A percentile compares a stretch with the other conserved stretches of the same genome.
These are phyloP conservation scores for Tyrophagus putrescentiae DNA, from an alignment of 1,140 invertebrate genomes.

Conservation along the genomic window DNA sequence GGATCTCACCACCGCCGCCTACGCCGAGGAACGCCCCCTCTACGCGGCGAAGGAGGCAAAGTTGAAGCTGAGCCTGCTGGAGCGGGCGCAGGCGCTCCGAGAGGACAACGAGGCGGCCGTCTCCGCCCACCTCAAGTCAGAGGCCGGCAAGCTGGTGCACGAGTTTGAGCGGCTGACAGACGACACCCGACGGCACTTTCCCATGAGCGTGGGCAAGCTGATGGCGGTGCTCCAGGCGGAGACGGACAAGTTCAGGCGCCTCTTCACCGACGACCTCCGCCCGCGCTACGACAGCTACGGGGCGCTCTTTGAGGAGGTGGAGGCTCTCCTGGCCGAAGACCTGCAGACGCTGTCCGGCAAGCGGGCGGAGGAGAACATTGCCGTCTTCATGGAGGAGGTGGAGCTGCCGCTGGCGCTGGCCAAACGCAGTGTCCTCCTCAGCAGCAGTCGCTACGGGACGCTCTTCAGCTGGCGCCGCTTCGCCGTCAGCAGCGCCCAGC, in stretches of 20 bases:
- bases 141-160: not conserved
- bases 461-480: too few relatives aligned
- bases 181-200: not conserved
- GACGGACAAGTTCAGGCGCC: not conserved
- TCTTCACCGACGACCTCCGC: not conserved
- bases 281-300: not conserved
- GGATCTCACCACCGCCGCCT: not conserved
- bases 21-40: not conserved
- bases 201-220: constrained; percentile 4
- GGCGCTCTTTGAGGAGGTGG: not conserved
- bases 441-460: too few relatives aligned
- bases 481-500: too few relatives aligned
- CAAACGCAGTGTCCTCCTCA: too few relatives aligned
- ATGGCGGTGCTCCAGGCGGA: not conserved
- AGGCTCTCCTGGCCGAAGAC: too few relatives aligned
- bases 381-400: constrained; percentile 12
- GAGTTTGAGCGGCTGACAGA: not conserved
- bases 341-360: not conserved
- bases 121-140: not conserved
- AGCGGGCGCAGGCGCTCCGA: not conserved
- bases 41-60: not conserved
- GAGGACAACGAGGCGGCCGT: not conserved
- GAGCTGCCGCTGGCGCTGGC: not conserved
- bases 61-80: not conserved
- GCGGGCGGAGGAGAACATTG: constrained; percentile 3